Base-by-base conservation (phyloP, 30 jellyfish, hydroid and myxozoan genomes). In the Aurelia sp. region DNA sequence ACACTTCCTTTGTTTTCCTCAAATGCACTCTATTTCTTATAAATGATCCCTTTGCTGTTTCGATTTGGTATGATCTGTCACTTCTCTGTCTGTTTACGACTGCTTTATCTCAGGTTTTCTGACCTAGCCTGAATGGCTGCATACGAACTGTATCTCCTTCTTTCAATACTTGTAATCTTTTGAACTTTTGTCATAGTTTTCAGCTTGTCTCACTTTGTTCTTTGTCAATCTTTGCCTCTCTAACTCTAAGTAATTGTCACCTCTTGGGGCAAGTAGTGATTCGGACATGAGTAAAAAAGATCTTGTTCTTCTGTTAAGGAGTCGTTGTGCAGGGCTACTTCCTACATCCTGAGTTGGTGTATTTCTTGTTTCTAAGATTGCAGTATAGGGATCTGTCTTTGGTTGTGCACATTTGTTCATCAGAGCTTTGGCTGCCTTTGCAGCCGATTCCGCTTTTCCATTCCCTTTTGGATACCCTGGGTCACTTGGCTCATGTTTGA, bases 401-500 rank as follows among this genome's bases (percentile, higher is more conserved):
- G 80, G 19, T 44, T 64, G 80, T 60, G 79, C 66, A 44, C 78
- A 62, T 44, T 78, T 78, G 66, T 22, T 78, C 80, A 62, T 60
- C 66, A 78, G 80, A 33, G 68, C 67, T 78, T 78, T 44, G 50
- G 89, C 66, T 78, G 89, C 74, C 65, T 78, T 78, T 44, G 15
- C 89, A 22, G 89, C 89, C 40, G 89, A 78, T 64, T 78, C 82
- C 3, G 89, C 89, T 77, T 77, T 62, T 18, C n/a, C n/a, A n/a
- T n/a, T n/a, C n/a, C n/a, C n/a, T n/a, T n/a, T n/a, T n/a, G n/a
- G n/a, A n/a, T n/a, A 44, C 31, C 80, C 69, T 30, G 89, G 89
- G 66, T 47, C 69, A 19, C 79, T 47, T 62, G 51, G 37, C 5
- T 78, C 35, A 64, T 64, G 89, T 22, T 78, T 11, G 23, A 78